A percentile compares a stretch with the other conserved stretches of the same genome.
phyloP scores from a whole-genome alignment of 2,888 invertebrate species.

The Melipona beecheii region DNA sequence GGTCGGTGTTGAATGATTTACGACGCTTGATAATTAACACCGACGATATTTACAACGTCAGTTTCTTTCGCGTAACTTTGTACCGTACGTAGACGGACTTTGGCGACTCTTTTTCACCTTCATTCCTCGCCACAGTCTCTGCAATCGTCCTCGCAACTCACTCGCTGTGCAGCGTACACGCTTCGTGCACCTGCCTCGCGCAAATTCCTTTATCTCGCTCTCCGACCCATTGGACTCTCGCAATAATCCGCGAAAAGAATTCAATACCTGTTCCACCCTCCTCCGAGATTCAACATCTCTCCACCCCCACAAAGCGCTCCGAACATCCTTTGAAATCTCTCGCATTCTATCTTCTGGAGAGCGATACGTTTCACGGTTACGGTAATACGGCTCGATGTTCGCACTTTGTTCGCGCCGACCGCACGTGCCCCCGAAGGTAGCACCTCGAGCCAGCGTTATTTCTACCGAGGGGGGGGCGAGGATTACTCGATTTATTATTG shows the following conservation, averaged over 20 bases:
- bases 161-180: not conserved
- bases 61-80: not conserved
- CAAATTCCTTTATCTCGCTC: not conserved
- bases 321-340: not conserved
- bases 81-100: not conserved
- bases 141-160: not conserved
- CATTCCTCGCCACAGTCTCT: not conserved
- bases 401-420: conserved; percentile 40
- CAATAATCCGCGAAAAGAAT: not conserved
- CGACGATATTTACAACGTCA: not conserved
- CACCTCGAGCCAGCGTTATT: conserved; percentile 11
- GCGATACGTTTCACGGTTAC: not conserved
- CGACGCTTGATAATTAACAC: not conserved
- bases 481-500: conserved; percentile 1
- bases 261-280: too few relatives aligned
- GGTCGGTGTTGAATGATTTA: not conserved
- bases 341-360: not conserved
- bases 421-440: conserved; percentile 42
- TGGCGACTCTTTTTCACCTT: not conserved
- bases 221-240: not conserved
- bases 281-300: not conserved
- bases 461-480: not conserved
- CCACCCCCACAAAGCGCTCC: not conserved
- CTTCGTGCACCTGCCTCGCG: conserved; percentile 21
- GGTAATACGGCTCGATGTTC: conserved; percentile 17